These are phyloP conservation scores for Varanus salvator DNA, from an alignment of 2,113 vertebrate species.

Conservation along the genomic window DNA sequence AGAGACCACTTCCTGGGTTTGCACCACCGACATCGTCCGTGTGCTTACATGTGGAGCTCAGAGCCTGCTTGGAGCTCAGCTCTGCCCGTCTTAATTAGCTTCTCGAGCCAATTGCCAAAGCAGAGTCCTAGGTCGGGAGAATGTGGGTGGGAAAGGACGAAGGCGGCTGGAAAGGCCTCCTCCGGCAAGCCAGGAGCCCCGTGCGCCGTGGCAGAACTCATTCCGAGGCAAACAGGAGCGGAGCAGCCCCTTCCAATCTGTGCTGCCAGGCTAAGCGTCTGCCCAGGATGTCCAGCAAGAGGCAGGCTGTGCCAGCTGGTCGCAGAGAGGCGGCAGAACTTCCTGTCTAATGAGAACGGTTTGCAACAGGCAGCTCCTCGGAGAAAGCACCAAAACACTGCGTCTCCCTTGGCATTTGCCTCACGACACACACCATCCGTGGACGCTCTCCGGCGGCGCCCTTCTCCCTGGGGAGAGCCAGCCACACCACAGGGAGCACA, in stretches of 20 bases:
- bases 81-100: not conserved
- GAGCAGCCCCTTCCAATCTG: not conserved
- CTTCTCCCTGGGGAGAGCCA: not conserved
- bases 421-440: not conserved
- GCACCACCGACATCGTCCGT: not conserved
- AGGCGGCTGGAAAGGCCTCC: not conserved
- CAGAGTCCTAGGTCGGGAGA: not conserved
- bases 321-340: not conserved
- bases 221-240: too few species aligned
- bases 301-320: not conserved
- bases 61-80: too few species aligned
- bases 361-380: not conserved
- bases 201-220: not conserved
- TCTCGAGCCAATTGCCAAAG: not conserved
- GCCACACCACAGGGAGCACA: not conserved
- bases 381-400: not conserved
- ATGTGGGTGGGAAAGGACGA: not conserved
- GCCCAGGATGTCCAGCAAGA: not conserved
- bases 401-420: not conserved
- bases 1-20: not conserved
- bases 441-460: too few species aligned
- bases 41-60: too few species aligned
- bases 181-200: not conserved
- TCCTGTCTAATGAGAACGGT: constrained; percentile 27
- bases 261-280: not conserved